These are phyloP conservation scores for Antennarius maculatus DNA, from an alignment of 2,797 vertebrate species.

Conservation along the genomic window DNA sequence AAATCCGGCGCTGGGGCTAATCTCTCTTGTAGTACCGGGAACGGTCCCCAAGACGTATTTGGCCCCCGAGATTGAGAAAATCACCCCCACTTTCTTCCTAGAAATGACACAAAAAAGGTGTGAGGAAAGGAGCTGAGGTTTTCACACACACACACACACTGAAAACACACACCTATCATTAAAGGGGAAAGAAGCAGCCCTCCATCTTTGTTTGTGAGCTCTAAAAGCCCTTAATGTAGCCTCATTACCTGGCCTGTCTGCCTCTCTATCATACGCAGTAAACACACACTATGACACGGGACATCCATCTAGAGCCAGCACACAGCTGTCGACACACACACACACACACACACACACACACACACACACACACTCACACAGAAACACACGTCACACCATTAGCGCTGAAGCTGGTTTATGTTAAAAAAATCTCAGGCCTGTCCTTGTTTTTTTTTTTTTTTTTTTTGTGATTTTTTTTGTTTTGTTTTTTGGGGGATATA, in stretches of 20 bases:
- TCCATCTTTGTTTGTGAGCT: conserved; percentile 81
- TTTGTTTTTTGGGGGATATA: too few relatives aligned
- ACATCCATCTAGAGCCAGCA: conserved; percentile 75
- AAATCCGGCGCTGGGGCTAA: conserved; percentile 63
- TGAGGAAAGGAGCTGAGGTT: conserved; percentile 59
- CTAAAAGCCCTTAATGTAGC: conserved; percentile 82
- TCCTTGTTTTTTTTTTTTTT: neutral
- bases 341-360: conserved; percentile 29
- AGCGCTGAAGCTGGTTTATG: conserved; percentile 30
- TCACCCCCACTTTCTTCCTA: conserved; percentile 42
- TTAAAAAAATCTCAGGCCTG: conserved; percentile 12
- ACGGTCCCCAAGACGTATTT: conserved; percentile 65
- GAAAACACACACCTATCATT: conserved; percentile 68
- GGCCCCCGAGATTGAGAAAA: conserved; percentile 49
- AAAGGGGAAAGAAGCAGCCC: conserved; percentile 72
- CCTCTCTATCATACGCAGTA: conserved; percentile 80
- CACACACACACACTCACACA: neutral
- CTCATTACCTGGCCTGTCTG: conserved; percentile 82
- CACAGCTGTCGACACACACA: conserved; percentile 65
- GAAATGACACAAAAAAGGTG: conserved; percentile 72
- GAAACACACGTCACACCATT: conserved; percentile 32
- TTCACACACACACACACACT: conserved; percentile 28
- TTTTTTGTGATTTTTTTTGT: too few relatives aligned
- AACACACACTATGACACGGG: conserved; percentile 80
- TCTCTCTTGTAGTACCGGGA: conserved; percentile 69